Evolutionary conservation across 92 coral and sea anemone species (phyloP), one percentile per base, ranked within the genome.

Genomic region (Porites rus): DNA sequence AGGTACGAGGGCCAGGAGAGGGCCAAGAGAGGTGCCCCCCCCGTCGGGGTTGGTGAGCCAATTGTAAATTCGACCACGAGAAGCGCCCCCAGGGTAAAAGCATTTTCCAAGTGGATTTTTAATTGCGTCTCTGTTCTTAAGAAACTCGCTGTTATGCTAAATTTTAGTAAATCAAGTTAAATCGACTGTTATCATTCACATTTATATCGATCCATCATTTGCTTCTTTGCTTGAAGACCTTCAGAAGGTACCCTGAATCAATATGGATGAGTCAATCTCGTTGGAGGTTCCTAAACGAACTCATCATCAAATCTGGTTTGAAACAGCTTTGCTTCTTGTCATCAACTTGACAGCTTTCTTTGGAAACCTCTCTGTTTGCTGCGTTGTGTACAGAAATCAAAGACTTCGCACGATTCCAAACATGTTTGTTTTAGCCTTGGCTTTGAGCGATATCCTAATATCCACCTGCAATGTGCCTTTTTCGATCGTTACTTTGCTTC

Each of bases 401-500:
- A 88, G 86, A 14, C 93, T 93, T 51, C 80, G 88, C 52, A 90
- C 88, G 18, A 59, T 90, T 74, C 52, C 93, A 8, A 92, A 90
- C 75, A 87, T 78, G 67, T 90, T 89, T 74, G 89, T 89, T 12
- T 66, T 92, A 25, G 92, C 95, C 4, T 78, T 92, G 75, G 93
- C 91, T 12, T 43, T 90, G 43, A 90, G 91, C 28, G 93, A 92
- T 21, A 92, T 92, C 50, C 76, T 89, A 8, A 92, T 87, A 91
- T 90, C 90, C 4, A 52, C 87, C 50, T 75, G 87, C 69, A 77
- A 89, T 74, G 90, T 92, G 95, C 95, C 93, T 22, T 85, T 87
- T 43, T 60, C 95, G 1, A 71, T 90, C 18, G 89, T 21, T 18
- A 87, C 84, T 0, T 86, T 90, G 21, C 61, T 82, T n/a, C 83